phyloP scores from a whole-genome alignment of 2,797 vertebrate species.

The Emys orbicularis region DNA sequence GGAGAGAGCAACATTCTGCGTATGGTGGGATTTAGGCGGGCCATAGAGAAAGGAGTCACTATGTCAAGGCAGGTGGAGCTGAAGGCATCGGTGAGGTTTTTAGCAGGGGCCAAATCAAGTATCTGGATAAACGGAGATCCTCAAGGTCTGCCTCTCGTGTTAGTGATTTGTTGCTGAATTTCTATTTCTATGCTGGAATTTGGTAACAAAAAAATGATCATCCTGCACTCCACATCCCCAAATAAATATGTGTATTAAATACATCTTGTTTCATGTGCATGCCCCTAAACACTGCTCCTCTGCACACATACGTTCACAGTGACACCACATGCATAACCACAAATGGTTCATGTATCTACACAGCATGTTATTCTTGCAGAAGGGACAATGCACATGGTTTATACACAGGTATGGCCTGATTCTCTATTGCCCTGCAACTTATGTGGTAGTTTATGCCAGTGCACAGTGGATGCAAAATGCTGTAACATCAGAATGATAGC shows the following conservation, averaged over 20 bases:
- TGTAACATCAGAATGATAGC: background rate
- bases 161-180: background rate
- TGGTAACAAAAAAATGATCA: background rate
- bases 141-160: background rate
- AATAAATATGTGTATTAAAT: background rate
- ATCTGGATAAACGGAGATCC: background rate
- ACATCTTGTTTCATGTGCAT: background rate
- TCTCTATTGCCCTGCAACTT: slow-evolving; percentile 44
- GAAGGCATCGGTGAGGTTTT: background rate
- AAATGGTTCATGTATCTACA: slow-evolving; percentile 14
- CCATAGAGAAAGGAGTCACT: background rate
- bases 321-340: background rate
- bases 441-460: background rate
- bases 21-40: background rate
- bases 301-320: background rate
- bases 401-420: background rate
- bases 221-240: background rate
- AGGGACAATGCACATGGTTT: background rate
- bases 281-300: background rate
- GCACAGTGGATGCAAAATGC: background rate
- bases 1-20: background rate
- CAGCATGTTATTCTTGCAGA: background rate
- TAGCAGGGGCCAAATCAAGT: background rate
- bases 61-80: background rate
- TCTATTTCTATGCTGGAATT: background rate